Conservation (phyloP, 1,140 invertebrate genomes). For the Akabosia matsudoensis region DNA sequence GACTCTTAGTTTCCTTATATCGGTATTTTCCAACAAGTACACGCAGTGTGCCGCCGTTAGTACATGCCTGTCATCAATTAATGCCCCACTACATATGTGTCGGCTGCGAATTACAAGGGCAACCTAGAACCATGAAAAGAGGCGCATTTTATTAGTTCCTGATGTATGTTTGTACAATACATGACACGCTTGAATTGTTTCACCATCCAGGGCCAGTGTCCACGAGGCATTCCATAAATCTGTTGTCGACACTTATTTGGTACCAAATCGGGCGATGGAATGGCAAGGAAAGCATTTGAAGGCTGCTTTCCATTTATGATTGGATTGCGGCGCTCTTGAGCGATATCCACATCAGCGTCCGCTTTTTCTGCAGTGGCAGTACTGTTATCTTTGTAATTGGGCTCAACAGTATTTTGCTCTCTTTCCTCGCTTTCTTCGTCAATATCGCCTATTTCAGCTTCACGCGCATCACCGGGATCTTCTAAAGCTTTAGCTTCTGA, state of each 20-base stretch:
- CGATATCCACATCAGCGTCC: no score
- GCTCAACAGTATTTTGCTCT: no score
- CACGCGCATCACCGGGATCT: no score
- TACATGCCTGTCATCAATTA: slow-evolving; percentile 1
- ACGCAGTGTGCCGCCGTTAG: slow-evolving; percentile 32
- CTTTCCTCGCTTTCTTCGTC: no score
- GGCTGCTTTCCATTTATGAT: background rate
- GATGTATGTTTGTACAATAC: background rate
- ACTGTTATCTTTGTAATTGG: background rate
- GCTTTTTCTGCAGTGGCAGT: no score
- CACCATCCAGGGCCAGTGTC: slow-evolving; percentile 39
- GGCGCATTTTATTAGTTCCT: background rate
- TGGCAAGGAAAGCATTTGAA: background rate
- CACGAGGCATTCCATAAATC: slow-evolving; percentile 22
- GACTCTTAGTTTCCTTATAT: slow-evolving; percentile 25
- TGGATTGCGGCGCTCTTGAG: background rate
- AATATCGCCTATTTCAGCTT: background rate
- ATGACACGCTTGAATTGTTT: background rate
- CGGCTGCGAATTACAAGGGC: slow-evolving; percentile 20
- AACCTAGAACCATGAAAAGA: slow-evolving; percentile 22
- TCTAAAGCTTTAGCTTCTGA: no score
- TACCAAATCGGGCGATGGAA: background rate
- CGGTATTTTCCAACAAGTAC: slow-evolving; percentile 20
- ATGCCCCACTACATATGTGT: slow-evolving; percentile 32
- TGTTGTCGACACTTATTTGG: background rate